These are phyloP conservation scores for Drosophila littoralis DNA, from an alignment of 1,140 invertebrate species.

Conservation along the genomic window DNA sequence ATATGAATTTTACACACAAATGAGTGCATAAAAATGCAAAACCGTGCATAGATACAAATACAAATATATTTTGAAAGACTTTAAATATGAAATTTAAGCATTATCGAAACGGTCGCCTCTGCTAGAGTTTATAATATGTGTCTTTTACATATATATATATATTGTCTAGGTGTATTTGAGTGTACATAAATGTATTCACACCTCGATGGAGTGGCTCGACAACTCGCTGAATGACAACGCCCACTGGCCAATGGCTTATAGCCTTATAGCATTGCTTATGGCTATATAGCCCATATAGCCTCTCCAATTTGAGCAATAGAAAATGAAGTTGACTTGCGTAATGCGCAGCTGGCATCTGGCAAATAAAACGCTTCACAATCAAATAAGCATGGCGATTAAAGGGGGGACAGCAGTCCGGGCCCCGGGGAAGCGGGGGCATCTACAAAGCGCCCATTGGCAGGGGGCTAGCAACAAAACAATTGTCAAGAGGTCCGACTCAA, in stretches of 20 bases:
- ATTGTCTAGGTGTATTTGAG: slow-evolving; percentile 2
- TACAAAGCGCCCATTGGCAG: slow-evolving; percentile 61
- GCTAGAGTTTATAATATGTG: slow-evolving; percentile 10
- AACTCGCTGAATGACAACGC: slow-evolving; percentile 62
- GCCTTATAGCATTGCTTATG: slow-evolving; percentile 30
- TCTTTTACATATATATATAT: slow-evolving; percentile 11
- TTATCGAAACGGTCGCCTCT: slow-evolving; percentile 47
- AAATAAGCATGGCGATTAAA: slow-evolving; percentile 1
- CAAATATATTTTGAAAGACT: slow-evolving; percentile 13
- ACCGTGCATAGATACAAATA: slow-evolving; percentile 12
- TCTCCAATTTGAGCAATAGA: slow-evolving; percentile 50
- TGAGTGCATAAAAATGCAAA: slow-evolving; percentile 36
- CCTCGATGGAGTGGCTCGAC: slow-evolving; percentile 57
- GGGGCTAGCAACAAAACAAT: slow-evolving; percentile 32
- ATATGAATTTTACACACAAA: slow-evolving; percentile 41
- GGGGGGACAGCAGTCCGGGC: neutral
- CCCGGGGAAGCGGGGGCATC: neutral
- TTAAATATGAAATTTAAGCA: slow-evolving; percentile 40
- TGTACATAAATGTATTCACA: slow-evolving; percentile 77
- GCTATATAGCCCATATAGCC: slow-evolving; percentile 40
- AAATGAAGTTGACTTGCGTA: slow-evolving; percentile 79
- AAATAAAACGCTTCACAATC: slow-evolving; percentile 48
- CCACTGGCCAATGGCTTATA: slow-evolving; percentile 69
- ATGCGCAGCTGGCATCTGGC: slow-evolving; percentile 61
- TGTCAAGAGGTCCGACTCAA: slow-evolving; percentile 40